Conservation (phyloP, 2,113 vertebrate genomes). For the Crotalus viridis region DNA sequence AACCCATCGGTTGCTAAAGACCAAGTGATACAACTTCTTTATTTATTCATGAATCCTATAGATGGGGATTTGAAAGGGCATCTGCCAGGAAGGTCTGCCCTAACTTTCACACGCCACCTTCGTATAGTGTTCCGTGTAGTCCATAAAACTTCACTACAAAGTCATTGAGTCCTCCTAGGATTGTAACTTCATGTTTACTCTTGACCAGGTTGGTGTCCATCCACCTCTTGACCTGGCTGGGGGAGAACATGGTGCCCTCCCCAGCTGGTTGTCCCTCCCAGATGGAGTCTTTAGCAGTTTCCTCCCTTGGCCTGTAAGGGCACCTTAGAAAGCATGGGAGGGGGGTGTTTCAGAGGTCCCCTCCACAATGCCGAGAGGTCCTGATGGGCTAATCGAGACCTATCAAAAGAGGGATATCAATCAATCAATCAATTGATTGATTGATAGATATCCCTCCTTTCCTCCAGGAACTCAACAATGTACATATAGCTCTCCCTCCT, state of each 20-base stretch:
- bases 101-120: conserved; percentile 97
- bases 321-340: too few relatives aligned
- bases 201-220: conserved; percentile 41
- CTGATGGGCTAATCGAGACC: too few relatives aligned
- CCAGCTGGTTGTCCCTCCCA: too few relatives aligned
- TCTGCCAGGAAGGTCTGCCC: conserved; percentile 99
- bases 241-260: too few relatives aligned
- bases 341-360: too few relatives aligned
- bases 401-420: too few relatives aligned
- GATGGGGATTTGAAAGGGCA: conserved; percentile 99
- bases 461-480: background rate
- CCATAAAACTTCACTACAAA: conserved; percentile 99
- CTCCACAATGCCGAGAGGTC: too few relatives aligned
- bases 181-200: conserved; percentile 98
- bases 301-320: too few relatives aligned
- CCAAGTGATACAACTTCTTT: too few relatives aligned
- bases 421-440: background rate
- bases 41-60: conserved; percentile 76
- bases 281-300: too few relatives aligned
- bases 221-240: too few relatives aligned
- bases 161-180: conserved; percentile 97
- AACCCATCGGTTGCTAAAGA: too few relatives aligned
- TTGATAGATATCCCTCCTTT: background rate
- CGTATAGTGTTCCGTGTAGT: conserved; percentile 98
- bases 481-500: background rate